These are phyloP conservation scores for Troides oblongomaculatus DNA, from an alignment of 2,888 invertebrate genomes.

Conservation along the genomic window DNA sequence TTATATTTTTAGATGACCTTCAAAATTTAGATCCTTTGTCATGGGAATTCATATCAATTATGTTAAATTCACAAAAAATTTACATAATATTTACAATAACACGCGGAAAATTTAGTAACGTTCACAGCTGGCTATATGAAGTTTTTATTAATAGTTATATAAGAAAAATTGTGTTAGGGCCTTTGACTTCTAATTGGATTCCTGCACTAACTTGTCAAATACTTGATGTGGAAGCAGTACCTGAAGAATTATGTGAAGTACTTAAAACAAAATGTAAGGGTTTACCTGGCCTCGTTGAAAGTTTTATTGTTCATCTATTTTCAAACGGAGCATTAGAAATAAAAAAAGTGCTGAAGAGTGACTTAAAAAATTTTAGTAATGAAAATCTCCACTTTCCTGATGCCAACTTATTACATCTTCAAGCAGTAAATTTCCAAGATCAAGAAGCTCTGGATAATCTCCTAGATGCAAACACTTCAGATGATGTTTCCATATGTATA, in stretches of 20 bases:
- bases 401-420: conserved; percentile 50
- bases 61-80: conserved; percentile 57
- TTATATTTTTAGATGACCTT: conserved; percentile 74
- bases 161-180: conserved; percentile 65
- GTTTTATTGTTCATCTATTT: conserved; percentile 72
- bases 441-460: conserved; percentile 54
- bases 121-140: conserved; percentile 64
- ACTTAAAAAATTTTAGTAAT: conserved; percentile 46
- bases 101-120: conserved; percentile 61
- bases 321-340: conserved; percentile 69
- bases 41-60: conserved; percentile 65
- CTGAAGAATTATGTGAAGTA: conserved; percentile 72
- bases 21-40: conserved; percentile 71
- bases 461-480: conserved; percentile 47
- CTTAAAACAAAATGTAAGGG: conserved; percentile 69
- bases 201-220: conserved; percentile 81
- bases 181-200: conserved; percentile 61
- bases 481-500: conserved; percentile 56
- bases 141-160: conserved; percentile 62
- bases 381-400: conserved; percentile 66
- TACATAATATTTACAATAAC: conserved; percentile 59
- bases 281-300: conserved; percentile 76
- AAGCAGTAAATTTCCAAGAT: conserved; percentile 55
- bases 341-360: conserved; percentile 48
- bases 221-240: conserved; percentile 79